Evolutionary conservation across 2,113 vertebrate genomes (phyloP).

Genomic region (Megaleporinus macrocephalus): DNA sequence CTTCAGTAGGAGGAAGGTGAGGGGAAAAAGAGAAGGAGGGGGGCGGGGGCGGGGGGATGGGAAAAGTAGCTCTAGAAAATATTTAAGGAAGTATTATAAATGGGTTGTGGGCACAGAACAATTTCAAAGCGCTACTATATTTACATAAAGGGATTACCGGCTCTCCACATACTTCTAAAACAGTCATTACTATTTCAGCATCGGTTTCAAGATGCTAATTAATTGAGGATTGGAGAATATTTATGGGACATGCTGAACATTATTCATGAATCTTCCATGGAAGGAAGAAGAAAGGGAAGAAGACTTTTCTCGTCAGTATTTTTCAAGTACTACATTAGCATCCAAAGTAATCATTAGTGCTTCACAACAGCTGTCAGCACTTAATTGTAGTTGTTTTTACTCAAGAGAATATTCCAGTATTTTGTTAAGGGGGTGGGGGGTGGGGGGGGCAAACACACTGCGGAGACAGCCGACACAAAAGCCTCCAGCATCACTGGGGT

Average conservation of each 20-base stretch:
- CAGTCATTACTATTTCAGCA: not conserved
- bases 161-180: not conserved
- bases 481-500: not conserved
- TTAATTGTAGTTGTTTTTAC: constrained; percentile 19
- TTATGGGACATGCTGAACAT: not conserved
- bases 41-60: not conserved
- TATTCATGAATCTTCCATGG: not conserved
- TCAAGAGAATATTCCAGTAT: not conserved
- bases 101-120: not conserved
- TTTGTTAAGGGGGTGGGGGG: not conserved
- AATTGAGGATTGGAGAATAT: not conserved
- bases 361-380: not conserved
- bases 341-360: constrained; percentile 28
- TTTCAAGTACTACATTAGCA: constrained; percentile 3
- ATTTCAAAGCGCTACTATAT: constrained; percentile 5
- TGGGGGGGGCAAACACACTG: not conserved
- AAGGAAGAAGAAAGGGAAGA: constrained; percentile 7
- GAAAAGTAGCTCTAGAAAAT: not conserved
- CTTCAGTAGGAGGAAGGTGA: constrained; percentile 6
- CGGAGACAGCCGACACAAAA: not conserved
- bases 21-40: not conserved
- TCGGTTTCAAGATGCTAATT: not conserved
- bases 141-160: not conserved
- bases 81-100: constrained; percentile 11
- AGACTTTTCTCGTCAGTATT: not conserved